Evolutionary conservation across 2,797 vertebrate species (phyloP), one percentile per base, ranked within the genome.

Genomic region (Rousettus madagascariensis): DNA sequence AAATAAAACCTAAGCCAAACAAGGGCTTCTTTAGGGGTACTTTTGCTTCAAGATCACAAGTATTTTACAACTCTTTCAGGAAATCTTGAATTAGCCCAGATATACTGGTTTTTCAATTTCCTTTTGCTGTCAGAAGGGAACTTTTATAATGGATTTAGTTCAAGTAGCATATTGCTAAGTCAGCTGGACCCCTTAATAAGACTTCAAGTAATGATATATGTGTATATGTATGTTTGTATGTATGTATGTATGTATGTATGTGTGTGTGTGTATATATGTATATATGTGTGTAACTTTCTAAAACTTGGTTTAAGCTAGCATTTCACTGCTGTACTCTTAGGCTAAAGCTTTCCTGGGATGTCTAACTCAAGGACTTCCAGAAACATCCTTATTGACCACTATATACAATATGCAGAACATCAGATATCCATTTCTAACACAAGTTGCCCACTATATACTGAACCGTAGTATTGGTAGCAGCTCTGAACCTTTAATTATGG

Each of bases 71-170:
- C 63, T 68, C 41, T 94, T 91, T 95, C 30, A 95, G 63, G 71
- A 91, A 91, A 78, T 87, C 79, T 93, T 91, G 10, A 80, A 53
- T 57, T 95, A 65, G 53, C 72, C n/a, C 33, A 65, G 28, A 82
- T 77, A 12, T 59, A 92, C 51, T 90, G 63, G 55, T 68, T 84
- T 94, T 93, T 90, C 41, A 72, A 0, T 92, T 95, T 77, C 71
- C 26, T 77, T 92, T 77, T 82, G 49, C 49, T 71, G 1, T 72
- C 84, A 83, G 80, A 84, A 86, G 63, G 82, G 89, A 96, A 90
- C 26, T 49, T 43, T 16, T 86, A 28, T 68, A 53, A 51, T 90
- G 30, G 22, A 53, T 66, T 93, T 82, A 77, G 22, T 91, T 94
- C 61, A 71, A 71, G 79, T 57, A 68, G 16, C 13, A 15, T 75